Evolutionary conservation across 1,140 invertebrate species (phyloP).

Genomic region (Ceratina australensis): DNA sequence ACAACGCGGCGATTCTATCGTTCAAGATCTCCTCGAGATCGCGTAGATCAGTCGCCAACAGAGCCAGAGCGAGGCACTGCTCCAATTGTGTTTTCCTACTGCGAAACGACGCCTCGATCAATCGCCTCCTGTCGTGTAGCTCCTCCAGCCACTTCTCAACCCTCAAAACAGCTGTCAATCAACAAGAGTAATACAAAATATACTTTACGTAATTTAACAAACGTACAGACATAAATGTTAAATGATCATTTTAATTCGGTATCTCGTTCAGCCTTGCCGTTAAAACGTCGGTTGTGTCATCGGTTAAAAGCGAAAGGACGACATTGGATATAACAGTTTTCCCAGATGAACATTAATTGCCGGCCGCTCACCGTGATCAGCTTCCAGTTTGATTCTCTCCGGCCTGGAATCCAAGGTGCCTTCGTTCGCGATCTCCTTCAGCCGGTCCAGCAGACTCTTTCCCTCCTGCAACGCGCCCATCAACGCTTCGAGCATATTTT

Average conservation of each 20-base stretch:
- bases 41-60: slow-evolving; percentile 86
- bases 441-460: slow-evolving; percentile 86
- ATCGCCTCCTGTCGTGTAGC: slow-evolving; percentile 87
- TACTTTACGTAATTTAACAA: no score
- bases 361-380: slow-evolving; percentile 80
- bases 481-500: slow-evolving; percentile 86
- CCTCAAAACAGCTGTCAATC: slow-evolving; percentile 84
- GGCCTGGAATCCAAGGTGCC: slow-evolving; percentile 88
- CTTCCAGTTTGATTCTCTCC: slow-evolving; percentile 83
- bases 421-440: slow-evolving; percentile 84
- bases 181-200: no score
- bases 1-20: slow-evolving; percentile 78
- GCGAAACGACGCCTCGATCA: slow-evolving; percentile 87
- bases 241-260: no score
- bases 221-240: no score
- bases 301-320: slow-evolving; percentile 35
- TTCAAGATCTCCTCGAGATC: slow-evolving; percentile 84
- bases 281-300: slow-evolving; percentile 24
- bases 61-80: slow-evolving; percentile 87
- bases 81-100: slow-evolving; percentile 86
- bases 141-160: slow-evolving; percentile 88
- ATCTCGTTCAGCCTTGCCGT: slow-evolving; percentile 11
- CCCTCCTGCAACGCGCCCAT: slow-evolving; percentile 89
- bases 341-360: slow-evolving; percentile 23
- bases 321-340: slow-evolving; percentile 12